phyloP scores from a whole-genome alignment of 2,888 invertebrate genomes.

The Sinohyriopsis cumingii region DNA sequence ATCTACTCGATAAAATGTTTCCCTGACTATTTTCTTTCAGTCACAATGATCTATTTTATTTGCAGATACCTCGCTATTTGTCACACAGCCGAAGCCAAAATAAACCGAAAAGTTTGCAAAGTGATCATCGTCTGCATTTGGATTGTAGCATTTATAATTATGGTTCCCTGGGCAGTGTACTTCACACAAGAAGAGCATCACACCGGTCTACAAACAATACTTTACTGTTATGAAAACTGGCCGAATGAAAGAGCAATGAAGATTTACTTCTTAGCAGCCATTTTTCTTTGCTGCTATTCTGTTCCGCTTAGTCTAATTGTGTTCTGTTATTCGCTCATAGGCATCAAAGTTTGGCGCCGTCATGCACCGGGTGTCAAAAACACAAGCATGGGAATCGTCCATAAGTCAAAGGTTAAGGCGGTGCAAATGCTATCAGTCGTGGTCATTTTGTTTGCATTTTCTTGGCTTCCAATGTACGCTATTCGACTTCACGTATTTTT shows the following conservation, averaged over 20 bases:
- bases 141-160: conserved; percentile 87
- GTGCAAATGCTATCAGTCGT: conserved; percentile 95
- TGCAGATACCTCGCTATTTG: conserved; percentile 95
- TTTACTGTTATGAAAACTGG: conserved; percentile 77
- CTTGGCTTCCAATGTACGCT: conserved; percentile 93
- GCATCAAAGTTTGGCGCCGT: conserved; percentile 90
- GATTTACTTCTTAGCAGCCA: conserved; percentile 90
- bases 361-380: conserved; percentile 91
- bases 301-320: conserved; percentile 92
- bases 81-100: conserved; percentile 93
- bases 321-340: conserved; percentile 92
- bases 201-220: conserved; percentile 11
- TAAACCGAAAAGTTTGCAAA: conserved; percentile 82
- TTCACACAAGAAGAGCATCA: conserved; percentile 74
- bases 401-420: conserved; percentile 94
- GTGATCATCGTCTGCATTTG: conserved; percentile 92
- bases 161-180: conserved; percentile 92
- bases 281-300: conserved; percentile 91
- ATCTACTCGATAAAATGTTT: too few species aligned
- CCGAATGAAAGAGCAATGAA: conserved; percentile 87
- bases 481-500: conserved; percentile 81
- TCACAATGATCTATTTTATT: conserved; percentile 8
- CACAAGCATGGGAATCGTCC: conserved; percentile 57
- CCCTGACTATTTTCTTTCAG: neutral
- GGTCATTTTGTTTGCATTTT: conserved; percentile 92